Evolutionary conservation across 1,140 invertebrate genomes (phyloP), one percentile per base, ranked within the genome.

Genomic region (Zaprionus davidi): DNA sequence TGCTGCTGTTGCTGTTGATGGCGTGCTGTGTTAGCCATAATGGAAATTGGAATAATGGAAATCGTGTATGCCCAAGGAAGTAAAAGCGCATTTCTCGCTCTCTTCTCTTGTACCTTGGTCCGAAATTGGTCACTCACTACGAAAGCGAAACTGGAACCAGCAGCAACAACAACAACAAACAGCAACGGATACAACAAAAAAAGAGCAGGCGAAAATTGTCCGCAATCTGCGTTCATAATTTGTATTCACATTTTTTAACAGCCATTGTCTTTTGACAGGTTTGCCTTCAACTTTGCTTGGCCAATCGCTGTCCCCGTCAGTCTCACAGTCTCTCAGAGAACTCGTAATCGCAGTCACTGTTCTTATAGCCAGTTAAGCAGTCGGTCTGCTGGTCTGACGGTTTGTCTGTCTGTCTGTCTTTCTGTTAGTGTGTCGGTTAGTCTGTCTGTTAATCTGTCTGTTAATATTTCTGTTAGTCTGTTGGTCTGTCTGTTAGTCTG

Each of bases 181-280:
- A 56, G 38, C 41, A 65, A 57, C 68, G 44, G 76, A 69, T 65
- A 71, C 46, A 59, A 31, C 9, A 34, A 28, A 28, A 5, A 31
- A 34, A 34, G 31, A 34, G 9, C 31, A 36, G 41, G 28, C 55
- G 28, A 49, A 51, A 44, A 67, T 26, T 46, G 22, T 17, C 15
- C 26, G 24, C 34, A 56, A 56, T 57, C 38, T 34, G 31, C 46
- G 55, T 51, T 64, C 59, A 75, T 60, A 76, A 71, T 76, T 75
- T 74, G 60, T 78, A 74, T 72, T 73, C 60, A 67, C 62, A 78
- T 77, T 69, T 65, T 79, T 79, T 57, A 66, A 60, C 53, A 76
- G 73, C 71, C 85, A 90, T 90, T 90, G 84, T 88, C 85, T 90
- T 90, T 90, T 88, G 84, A 90, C 85, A 90, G 66, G 84, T 88